Evolutionary conservation across 2,113 vertebrate species (phyloP).

Genomic region (Petromus typicus): DNA sequence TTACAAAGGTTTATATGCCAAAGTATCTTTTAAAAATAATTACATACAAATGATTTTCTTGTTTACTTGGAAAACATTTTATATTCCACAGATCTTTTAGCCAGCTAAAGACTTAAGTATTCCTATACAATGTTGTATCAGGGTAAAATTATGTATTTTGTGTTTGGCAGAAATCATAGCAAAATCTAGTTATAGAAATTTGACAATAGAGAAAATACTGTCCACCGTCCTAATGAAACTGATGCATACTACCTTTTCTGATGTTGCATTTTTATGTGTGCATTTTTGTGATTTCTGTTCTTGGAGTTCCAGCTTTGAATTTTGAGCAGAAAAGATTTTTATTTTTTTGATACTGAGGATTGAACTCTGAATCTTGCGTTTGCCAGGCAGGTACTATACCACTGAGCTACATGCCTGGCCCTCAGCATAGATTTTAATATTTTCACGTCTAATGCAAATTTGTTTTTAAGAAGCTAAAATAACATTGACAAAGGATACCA

Average conservation of each 20-base stretch:
- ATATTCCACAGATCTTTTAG: slow-evolving; percentile 50
- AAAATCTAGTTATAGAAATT: slow-evolving; percentile 33
- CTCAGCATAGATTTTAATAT: not conserved
- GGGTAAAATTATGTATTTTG: slow-evolving; percentile 9
- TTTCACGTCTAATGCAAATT: slow-evolving; percentile 41
- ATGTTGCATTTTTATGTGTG: no score
- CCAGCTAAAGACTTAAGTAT: slow-evolving; percentile 36
- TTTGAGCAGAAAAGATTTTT: slow-evolving; percentile 27
- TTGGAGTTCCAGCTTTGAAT: not conserved
- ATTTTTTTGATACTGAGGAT: no score
- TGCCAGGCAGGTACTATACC: no score
- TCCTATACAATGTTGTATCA: not conserved
- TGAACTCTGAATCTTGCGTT: no score
- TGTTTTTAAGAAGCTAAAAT: slow-evolving; percentile 55
- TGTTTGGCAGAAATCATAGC: slow-evolving; percentile 13
- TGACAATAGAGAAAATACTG: slow-evolving; percentile 36
- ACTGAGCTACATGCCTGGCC: no score
- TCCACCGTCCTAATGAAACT: slow-evolving; percentile 54
- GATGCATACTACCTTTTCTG: slow-evolving; percentile 35
- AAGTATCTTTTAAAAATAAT: slow-evolving; percentile 35
- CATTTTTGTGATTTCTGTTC: slow-evolving; percentile 61
- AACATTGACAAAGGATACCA: not conserved
- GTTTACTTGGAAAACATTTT: slow-evolving; percentile 51
- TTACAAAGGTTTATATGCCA: slow-evolving; percentile 30
- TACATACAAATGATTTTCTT: slow-evolving; percentile 35